Base-by-base conservation (phyloP, 2,113 vertebrate genomes). In the Notothenia rossii region DNA sequence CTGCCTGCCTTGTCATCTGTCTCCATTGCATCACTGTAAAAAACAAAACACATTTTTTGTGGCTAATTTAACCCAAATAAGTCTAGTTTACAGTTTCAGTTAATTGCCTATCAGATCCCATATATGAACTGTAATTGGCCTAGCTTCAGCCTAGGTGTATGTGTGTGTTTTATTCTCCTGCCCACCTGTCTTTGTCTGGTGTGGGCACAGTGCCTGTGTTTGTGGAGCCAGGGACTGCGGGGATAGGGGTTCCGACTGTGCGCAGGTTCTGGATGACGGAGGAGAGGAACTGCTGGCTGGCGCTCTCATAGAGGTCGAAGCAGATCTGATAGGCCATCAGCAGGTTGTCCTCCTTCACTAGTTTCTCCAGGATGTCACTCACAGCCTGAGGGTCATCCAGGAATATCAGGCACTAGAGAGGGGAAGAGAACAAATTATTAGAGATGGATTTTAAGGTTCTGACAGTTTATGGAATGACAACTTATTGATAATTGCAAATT, bases 271-370 rank as follows among this genome's bases (percentile, higher is more conserved):
- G 98, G 86, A 99, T 99, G 63, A 99, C 98, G 4, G 98, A 98
- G 7, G 98, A 99, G 70, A 99, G 94, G 92, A 99, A 99, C 94
- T 99, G 98, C 92, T 99, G 98, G 91, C 98, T 99, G 18, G 98
- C 98, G 14, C 98, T 99, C 95, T 99, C 98, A 12, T 99, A 99
- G 64, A 99, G 93, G 90, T 99, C 98, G 82, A 99, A 99, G 85
- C 98, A 99, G 88, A 99, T 99, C 88, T 99, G 98, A 87, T 99
- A 99, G 25, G 98, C 98, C 98, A 99, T 99, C 65, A 99, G 95
- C 25, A 99, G 95, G 93, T 99, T 99, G 87, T 99, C 98, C 90
- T 99, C 98, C 87, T 99, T 99, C 79, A 99, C 98, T 79, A 99
- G 85, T 87, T 99, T 99, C 92, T 99, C 98, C 87, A 99, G 91